Evolutionary conservation across 1,140 invertebrate genomes (phyloP).

Genomic region (Sitodiplosis mosellana): DNA sequence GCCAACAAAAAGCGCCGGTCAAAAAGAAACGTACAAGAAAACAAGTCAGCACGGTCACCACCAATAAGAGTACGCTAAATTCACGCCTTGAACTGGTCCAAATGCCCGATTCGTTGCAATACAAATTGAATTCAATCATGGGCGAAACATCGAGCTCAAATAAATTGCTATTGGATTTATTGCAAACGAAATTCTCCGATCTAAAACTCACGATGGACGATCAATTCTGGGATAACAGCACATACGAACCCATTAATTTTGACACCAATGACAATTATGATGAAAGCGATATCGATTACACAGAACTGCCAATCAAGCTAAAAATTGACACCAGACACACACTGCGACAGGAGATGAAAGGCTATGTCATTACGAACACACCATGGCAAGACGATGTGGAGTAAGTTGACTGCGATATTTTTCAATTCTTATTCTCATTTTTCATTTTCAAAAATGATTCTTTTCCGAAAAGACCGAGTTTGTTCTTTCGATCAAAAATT

Average conservation of each 20-base stretch:
- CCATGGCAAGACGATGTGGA: constrained; percentile 4
- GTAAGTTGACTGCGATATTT: background rate
- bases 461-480: too few relatives aligned
- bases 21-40: constrained; percentile 20
- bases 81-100: constrained; percentile 17
- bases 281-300: background rate
- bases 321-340: constrained; percentile 5
- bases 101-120: constrained; percentile 21
- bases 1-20: constrained; percentile 11
- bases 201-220: constrained; percentile 11
- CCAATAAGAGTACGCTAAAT: constrained; percentile 24
- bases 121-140: constrained; percentile 21
- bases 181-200: background rate
- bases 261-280: constrained; percentile 9
- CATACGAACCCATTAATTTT: background rate
- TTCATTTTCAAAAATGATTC: too few relatives aligned
- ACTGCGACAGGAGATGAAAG: constrained; percentile 15
- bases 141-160: constrained; percentile 22
- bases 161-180: constrained; percentile 11
- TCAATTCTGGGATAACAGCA: constrained; percentile 13
- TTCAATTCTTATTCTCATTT: background rate
- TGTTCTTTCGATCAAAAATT: too few relatives aligned
- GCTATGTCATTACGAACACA: constrained; percentile 19
- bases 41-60: constrained; percentile 22
- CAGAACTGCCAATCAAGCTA: constrained; percentile 1